Evolutionary conservation across 1,140 invertebrate genomes (phyloP), one percentile per base, ranked within the genome.

Genomic region (Drosophila bipectinata): DNA sequence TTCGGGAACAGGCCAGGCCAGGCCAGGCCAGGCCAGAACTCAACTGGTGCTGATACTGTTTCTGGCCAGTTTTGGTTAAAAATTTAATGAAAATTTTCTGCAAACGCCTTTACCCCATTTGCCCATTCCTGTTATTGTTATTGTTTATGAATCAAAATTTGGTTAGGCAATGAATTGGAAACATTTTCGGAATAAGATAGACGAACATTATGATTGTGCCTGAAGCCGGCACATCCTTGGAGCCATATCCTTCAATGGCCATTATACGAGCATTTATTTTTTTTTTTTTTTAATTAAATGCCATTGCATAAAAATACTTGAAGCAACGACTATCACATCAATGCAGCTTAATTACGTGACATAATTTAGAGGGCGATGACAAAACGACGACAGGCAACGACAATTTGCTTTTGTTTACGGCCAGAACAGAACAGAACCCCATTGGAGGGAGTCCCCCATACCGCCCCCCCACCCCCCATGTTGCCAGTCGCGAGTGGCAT

Each of bases 321-420:
- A 4, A 10, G 9, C 14, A 0, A 30, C 26, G 45, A 59, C 45
- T 62, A 68, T 58, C 59, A 64, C 74, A 78, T 78, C 76, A 77
- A 72, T 81, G 79, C 79, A 81, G 62, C 79, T 81, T 77, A 81
- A 81, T 81, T 81, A 81, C 76, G 76, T 79, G 76, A 76, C 76
- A 79, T 79, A 79, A 79, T 79, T 79, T 79, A 76, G 72, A 69
- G 76, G 78, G 72, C 68, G 67, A 81, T 77, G 68, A 62, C 61
- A 81, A 58, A 68, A 69, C 45, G 57, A 39, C 52, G 53, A 62
- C 63, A 76, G 56, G 6, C 73, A 48, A 34, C 57, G 58, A 67
- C 57, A 71, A 72, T 79, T 68, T 72, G 56, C 60, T 67, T 72
- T 78, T 78, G 73, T 78, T 77, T 78, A 57, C 51, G 58, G 52